These are phyloP conservation scores for Drosophila neotestacea DNA, from an alignment of 2,888 invertebrate species.

Conservation along the genomic window DNA sequence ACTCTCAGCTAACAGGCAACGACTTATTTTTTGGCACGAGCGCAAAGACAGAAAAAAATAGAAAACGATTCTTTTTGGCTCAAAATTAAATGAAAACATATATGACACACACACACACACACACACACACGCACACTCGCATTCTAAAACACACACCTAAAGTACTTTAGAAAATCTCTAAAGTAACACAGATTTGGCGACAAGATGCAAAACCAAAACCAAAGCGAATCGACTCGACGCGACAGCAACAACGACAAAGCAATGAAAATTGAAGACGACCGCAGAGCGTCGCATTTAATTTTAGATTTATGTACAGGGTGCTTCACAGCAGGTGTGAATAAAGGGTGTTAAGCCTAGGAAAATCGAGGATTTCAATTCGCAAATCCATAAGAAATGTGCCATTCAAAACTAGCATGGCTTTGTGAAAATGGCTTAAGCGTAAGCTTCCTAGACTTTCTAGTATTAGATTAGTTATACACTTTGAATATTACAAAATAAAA, in stretches of 20 bases:
- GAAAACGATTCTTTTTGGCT: slow-evolving; percentile 59
- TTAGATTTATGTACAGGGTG: slow-evolving; percentile 76
- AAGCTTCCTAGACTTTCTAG: no score
- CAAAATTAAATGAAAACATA: slow-evolving; percentile 77
- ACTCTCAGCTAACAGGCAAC: slow-evolving; percentile 41
- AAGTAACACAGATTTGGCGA: slow-evolving; percentile 63
- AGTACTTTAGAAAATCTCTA: slow-evolving; percentile 72
- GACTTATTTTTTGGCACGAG: slow-evolving; percentile 62
- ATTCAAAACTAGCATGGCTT: neutral
- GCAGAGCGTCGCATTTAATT: slow-evolving; percentile 68
- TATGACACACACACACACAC: slow-evolving; percentile 35
- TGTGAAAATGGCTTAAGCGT: no score
- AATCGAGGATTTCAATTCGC: neutral
- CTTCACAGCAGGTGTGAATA: slow-evolving; percentile 19
- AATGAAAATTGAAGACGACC: slow-evolving; percentile 66
- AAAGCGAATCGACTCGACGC: slow-evolving; percentile 17
- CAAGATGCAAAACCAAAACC: slow-evolving; percentile 36
- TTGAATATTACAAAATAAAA: no score
- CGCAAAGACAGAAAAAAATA: slow-evolving; percentile 39
- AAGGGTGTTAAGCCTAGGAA: neutral
- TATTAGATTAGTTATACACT: no score
- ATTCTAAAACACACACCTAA: slow-evolving; percentile 25
- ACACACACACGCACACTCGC: slow-evolving; percentile 28
- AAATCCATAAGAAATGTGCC: slow-evolving; percentile 1
- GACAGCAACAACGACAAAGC: slow-evolving; percentile 22